Evolutionary conservation across 2,888 invertebrate genomes (phyloP), one percentile per base, ranked within the genome.

Genomic region (Phengaris alcon): DNA sequence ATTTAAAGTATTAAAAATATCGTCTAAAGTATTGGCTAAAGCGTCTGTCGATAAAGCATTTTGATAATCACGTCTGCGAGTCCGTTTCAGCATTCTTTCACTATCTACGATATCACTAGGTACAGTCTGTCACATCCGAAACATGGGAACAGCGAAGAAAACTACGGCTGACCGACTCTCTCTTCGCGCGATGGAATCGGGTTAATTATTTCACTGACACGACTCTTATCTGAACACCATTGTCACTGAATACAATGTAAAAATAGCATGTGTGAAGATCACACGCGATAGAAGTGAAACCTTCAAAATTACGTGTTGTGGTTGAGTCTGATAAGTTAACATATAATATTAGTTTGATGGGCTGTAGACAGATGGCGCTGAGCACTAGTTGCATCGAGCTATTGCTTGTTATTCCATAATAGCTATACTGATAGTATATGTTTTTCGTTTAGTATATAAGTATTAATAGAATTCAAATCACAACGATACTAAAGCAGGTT

Each of bases 121-220:
- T 90, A 89, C 87, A 89, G 93, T 93, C 90, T 89, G 86, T 84
- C 90, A 93, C 93, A 86, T 93, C 93, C 93, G 93, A 93, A 93
- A 88, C 91, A 87, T 84, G 87, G 91, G 89, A 92, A 93, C 91
- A 89, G 87, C 91, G 91, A 90, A 86, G 87, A 86, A 87, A 88
- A 90, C 92, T 90, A 89, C 93, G 92, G 92, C 92, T 87, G 86
- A 86, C 92, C 92, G 87, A 83, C 82, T 88, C 90, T 90, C 86
- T 85, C 88, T 86, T 90, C 87, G 80, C 87, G 86, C 80, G 84
- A 86, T 82, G 54, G 75, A 81, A 84, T 84, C 87, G 86, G 86
- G 84, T 85, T 86, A 88, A 89, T 89, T 84, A 86, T 90, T 88
- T 88, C 87, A 88, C 87, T 82, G 76, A 77, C 79, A 79, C 77